Conservation (phyloP, 2,888 invertebrate species). For the Lasioglossum lativentre region DNA sequence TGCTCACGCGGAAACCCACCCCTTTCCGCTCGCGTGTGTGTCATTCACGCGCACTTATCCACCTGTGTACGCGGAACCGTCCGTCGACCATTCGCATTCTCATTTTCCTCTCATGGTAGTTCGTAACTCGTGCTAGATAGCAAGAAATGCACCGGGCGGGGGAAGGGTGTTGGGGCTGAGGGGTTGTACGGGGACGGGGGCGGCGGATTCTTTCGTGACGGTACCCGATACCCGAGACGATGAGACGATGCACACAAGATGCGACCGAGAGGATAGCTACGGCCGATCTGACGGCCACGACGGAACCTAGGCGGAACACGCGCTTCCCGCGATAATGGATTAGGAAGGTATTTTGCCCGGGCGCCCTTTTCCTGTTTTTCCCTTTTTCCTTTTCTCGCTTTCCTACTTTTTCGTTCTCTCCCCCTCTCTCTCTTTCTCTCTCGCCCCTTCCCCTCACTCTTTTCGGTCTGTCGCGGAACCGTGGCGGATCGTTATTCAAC, state of each 20-base stretch:
- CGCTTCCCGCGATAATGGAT: slow-evolving; percentile 37
- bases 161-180: not conserved
- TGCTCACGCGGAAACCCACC: slow-evolving; percentile 36
- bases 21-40: slow-evolving; percentile 56
- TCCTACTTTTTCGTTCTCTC: not conserved
- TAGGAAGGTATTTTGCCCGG: slow-evolving; percentile 47
- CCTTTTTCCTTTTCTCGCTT: not conserved
- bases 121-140: slow-evolving; percentile 53
- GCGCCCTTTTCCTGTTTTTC: not conserved
- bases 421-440: not conserved
- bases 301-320: slow-evolving; percentile 2
- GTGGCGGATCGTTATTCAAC: slow-evolving; percentile 16
- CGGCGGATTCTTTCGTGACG: slow-evolving; percentile 33
- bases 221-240: slow-evolving; percentile 43
- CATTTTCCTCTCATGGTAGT: slow-evolving; percentile 63
- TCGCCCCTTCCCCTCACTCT: not conserved
- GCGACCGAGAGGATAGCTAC: slow-evolving; percentile 22
- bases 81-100: slow-evolving; percentile 68
- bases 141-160: slow-evolving; percentile 6
- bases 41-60: slow-evolving; percentile 65
- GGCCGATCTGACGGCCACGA: slow-evolving; percentile 12
- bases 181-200: not conserved
- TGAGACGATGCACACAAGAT: slow-evolving; percentile 16
- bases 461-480: slow-evolving; percentile 23
- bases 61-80: slow-evolving; percentile 55